Evolutionary conservation across 2,797 vertebrate species (phyloP), one percentile per base, ranked within the genome.

Genomic region (Coracias cyanogaster): DNA sequence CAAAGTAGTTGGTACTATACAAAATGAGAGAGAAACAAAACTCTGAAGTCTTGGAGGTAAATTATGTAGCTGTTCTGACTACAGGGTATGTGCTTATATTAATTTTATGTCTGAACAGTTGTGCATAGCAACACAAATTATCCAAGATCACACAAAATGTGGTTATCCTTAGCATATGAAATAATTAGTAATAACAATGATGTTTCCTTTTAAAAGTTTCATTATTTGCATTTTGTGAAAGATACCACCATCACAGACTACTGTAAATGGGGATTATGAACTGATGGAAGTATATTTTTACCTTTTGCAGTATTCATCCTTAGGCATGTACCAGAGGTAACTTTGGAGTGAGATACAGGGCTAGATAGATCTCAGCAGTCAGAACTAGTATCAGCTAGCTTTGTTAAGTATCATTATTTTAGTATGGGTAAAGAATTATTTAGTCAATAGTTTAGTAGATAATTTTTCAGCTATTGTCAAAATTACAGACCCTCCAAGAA

Each of bases 11-110:
- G 39, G 26, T 70, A 29, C 33, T 86, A 24, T 55, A 52, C 33
- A 74, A 92, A 92, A 89, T 87, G 60, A 90, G 55, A 85, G 93
- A 78, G 45, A 81, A 71, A 41, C 65, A 54, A 86, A 95, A 95
- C 89, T 89, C 48, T 29, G 28, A 82, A 86, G 62, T 85, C 83
- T 94, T 57, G 45, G 31, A 62, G 64, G n/a, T 78, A 93, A 95
- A 93, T 93, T 70, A 73, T 79, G 57, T 54, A 70, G 35, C 70
- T 92, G 33, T 76, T 93, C 73, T 70, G 39, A 85, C 82, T 94
- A 67, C 35, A 52, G 67, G 26, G 24, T 57, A 24, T 86, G 49
- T 74, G 29, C 54, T 77, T 81, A n/a, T 74, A 24, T 93, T 87
- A 54, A 67, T 93, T 95, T 85, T 76, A 60, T 91, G 55, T 58